Conservation (phyloP, 2,888 invertebrate genomes). For the Acholoe squamosa region DNA sequence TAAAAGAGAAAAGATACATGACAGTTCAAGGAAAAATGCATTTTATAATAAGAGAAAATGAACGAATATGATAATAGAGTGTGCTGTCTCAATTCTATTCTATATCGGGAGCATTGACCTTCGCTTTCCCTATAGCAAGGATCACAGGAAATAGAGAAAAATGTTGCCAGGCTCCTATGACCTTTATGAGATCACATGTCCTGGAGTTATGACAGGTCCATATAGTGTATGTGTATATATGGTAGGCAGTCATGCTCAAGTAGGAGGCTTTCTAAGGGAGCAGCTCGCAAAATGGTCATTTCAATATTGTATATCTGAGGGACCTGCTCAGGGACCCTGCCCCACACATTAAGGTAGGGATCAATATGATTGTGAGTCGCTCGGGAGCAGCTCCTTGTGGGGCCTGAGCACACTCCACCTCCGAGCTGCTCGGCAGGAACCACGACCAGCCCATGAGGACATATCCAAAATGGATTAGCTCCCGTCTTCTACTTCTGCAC, state of each 20-base stretch:
- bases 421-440: not conserved
- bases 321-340: not conserved
- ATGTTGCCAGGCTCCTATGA: too few species aligned
- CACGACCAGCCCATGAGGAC: not conserved
- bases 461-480: constrained; percentile 5
- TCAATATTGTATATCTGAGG: constrained; percentile 5
- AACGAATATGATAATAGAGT: too few species aligned
- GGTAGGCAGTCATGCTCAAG: not conserved
- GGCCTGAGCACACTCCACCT: not conserved
- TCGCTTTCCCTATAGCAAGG: too few species aligned
- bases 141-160: too few species aligned
- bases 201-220: not conserved
- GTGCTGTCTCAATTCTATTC: too few species aligned
- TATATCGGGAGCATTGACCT: too few species aligned
- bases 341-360: not conserved
- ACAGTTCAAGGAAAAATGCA: too few species aligned
- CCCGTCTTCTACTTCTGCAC: not conserved
- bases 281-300: not conserved
- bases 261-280: not conserved
- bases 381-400: not conserved
- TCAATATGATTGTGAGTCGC: constrained; percentile 1
- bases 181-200: too few species aligned
- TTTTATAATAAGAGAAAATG: too few species aligned
- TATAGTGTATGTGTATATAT: not conserved
- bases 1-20: too few species aligned